A percentile compares a stretch with the other conserved stretches of the same genome.
Evolutionary conservation across 2,797 vertebrate genomes (phyloP).

Genomic region (Hydrolagus colliei): DNA sequence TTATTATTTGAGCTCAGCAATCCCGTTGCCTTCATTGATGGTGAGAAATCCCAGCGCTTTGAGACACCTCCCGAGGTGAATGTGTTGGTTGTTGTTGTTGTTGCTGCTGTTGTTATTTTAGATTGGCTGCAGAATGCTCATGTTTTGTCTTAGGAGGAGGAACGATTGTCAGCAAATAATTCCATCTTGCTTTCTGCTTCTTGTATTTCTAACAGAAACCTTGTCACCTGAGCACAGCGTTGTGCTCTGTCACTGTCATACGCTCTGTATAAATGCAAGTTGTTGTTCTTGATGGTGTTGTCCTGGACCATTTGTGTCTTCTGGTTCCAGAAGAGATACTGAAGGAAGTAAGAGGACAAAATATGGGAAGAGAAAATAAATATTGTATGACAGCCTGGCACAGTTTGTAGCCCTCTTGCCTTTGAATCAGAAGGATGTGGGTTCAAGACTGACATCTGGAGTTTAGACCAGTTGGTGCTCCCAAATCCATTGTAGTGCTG

Average conservation of each 20-base stretch:
- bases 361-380: neutral
- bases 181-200: neutral
- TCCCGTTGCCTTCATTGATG: neutral
- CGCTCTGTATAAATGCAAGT: no score
- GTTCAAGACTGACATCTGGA: no score
- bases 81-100: no score
- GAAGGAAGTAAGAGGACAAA: neutral
- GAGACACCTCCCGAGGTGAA: no score
- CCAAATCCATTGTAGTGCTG: no score
- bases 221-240: neutral
- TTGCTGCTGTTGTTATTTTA: neutral
- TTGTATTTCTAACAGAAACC: neutral
- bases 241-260: no score
- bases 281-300: no score
- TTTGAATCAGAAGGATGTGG: no score
- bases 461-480: no score
- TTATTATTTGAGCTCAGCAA: neutral
- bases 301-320: neutral
- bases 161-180: neutral
- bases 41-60: no score
- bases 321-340: neutral
- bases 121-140: neutral
- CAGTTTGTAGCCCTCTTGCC: no score
- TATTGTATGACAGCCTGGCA: neutral
- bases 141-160: neutral